phyloP scores from a whole-genome alignment of 2,113 vertebrate species.

The Irena cyanogastra region DNA sequence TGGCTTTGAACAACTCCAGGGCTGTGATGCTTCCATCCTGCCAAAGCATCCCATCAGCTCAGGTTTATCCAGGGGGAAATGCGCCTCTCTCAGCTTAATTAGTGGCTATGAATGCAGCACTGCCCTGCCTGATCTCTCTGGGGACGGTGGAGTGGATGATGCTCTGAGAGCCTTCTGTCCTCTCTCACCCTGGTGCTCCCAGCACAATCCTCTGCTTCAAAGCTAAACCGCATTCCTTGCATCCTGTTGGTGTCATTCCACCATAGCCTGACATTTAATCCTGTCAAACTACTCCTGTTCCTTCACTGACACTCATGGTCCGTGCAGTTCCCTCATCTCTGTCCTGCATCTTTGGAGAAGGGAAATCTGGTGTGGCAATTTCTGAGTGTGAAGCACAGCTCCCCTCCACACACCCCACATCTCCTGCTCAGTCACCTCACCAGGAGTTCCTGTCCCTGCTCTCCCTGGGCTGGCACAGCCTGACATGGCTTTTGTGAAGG shows the following conservation, averaged over 20 bases:
- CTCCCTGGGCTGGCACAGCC: not conserved
- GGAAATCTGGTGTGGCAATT: not conserved
- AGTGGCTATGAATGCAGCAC: not conserved
- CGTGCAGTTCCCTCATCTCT: not conserved
- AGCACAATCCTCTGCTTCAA: not conserved
- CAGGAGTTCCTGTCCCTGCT: not conserved
- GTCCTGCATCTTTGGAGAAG: not conserved
- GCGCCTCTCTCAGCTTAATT: not conserved
- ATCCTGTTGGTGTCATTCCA: not conserved
- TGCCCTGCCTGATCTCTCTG: not conserved
- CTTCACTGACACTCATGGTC: not conserved
- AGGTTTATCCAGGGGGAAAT: not conserved
- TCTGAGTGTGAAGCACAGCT: not conserved
- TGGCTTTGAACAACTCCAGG: not conserved
- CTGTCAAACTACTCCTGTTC: not conserved
- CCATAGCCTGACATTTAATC: not conserved
- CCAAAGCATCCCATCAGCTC: not conserved
- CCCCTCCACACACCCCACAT: accelerated
- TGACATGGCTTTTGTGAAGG: not conserved
- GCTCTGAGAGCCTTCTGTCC: not conserved
- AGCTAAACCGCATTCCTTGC: not conserved
- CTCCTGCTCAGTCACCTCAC: not conserved
- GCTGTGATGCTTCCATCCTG: not conserved
- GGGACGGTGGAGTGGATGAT: not conserved
- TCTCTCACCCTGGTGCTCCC: not conserved